Evolutionary conservation across 2,113 vertebrate genomes (phyloP).

Genomic region (Albula glossodonta): DNA sequence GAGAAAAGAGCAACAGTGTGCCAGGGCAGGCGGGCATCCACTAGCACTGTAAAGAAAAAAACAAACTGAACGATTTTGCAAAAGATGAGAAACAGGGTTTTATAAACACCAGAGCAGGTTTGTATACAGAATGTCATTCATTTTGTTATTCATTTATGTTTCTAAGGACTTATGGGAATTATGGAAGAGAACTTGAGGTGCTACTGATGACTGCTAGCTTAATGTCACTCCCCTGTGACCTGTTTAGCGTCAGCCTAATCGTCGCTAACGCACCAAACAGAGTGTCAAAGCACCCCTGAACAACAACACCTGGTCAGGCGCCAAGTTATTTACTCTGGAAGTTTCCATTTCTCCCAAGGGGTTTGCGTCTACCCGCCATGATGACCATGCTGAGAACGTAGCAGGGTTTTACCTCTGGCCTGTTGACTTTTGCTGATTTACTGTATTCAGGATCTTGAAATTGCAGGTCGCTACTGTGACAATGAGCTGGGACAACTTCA

Average conservation of each 20-base stretch:
- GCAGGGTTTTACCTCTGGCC: too few relatives aligned
- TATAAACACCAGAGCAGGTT: neutral
- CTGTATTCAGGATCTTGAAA: neutral
- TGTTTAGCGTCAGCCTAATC: neutral
- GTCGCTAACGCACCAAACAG: neutral
- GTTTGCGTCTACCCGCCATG: neutral
- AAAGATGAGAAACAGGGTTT: neutral
- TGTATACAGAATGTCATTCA: neutral
- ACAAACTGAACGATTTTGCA: neutral
- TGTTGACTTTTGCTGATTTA: too few relatives aligned
- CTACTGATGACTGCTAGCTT: neutral
- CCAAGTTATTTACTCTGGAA: neutral
- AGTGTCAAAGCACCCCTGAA: neutral
- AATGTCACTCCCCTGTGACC: neutral
- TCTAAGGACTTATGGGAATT: too few relatives aligned
- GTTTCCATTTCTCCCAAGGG: neutral
- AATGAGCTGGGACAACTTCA: neutral
- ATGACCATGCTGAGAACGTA: neutral
- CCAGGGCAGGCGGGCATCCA: neutral
- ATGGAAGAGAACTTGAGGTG: neutral
- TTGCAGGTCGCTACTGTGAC: neutral
- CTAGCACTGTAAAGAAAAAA: neutral
- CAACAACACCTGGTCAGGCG: neutral
- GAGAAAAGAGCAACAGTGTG: neutral
- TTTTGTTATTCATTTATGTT: too few relatives aligned